Conservation (phyloP, 2,888 invertebrate species). For the Meganola albula region DNA sequence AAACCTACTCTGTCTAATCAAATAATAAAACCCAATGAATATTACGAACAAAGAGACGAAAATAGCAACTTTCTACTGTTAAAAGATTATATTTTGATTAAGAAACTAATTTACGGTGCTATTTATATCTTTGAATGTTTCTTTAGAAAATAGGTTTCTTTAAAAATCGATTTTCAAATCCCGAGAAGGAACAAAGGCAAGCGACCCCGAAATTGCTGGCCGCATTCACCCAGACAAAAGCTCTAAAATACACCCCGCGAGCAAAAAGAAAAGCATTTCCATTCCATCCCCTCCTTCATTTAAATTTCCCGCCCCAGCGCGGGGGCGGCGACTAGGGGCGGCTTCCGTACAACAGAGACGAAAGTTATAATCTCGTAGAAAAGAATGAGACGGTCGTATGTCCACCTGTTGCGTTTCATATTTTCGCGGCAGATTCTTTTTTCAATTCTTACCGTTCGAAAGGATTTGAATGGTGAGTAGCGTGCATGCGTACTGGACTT, state of each 20-base stretch:
- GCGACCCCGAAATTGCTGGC: constrained; percentile 75
- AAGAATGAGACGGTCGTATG: constrained; percentile 74
- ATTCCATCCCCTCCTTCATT: constrained; percentile 71
- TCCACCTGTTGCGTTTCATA: constrained; percentile 75
- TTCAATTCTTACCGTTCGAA: constrained; percentile 63
- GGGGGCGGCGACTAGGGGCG: constrained; percentile 73
- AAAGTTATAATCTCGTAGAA: constrained; percentile 66
- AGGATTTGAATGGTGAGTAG: constrained; percentile 61
- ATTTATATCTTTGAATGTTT: too few species aligned
- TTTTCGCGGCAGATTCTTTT: constrained; percentile 68
- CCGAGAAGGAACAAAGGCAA: constrained; percentile 62
- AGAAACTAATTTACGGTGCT: too few species aligned
- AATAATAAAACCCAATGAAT: too few species aligned
- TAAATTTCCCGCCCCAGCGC: constrained; percentile 73
- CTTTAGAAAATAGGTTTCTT: too few species aligned
- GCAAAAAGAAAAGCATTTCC: constrained; percentile 76
- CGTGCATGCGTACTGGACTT: constrained; percentile 66
- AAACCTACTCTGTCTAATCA: too few species aligned
- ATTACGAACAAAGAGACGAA: too few species aligned
- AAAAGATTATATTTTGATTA: too few species aligned
- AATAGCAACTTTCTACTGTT: too few species aligned
- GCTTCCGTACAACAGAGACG: constrained; percentile 70
- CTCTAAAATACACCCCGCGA: constrained; percentile 72
- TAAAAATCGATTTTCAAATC: constrained; percentile 61
- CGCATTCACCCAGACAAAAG: constrained; percentile 77